These are phyloP conservation scores for Parotocinclus haroldoi DNA, from an alignment of 2,797 vertebrate genomes.

Conservation along the genomic window DNA sequence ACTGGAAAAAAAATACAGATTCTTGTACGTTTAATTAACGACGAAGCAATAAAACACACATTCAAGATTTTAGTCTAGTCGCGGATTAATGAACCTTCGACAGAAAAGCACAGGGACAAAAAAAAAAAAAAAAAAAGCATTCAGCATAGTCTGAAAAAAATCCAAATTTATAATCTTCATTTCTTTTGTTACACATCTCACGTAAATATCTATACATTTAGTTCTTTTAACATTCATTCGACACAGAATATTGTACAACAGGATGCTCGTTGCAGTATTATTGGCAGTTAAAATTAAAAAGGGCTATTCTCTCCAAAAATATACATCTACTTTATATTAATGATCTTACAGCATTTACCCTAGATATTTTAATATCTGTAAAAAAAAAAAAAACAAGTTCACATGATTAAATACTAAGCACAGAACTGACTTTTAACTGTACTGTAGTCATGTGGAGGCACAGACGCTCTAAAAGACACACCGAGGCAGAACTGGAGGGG, in stretches of 20 bases:
- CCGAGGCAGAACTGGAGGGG: conserved; percentile 36
- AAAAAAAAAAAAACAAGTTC: conserved; percentile 50
- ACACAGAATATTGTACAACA: conserved; percentile 63
- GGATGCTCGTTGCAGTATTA: conserved; percentile 70
- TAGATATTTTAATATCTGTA: conserved; percentile 45
- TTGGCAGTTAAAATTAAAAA: conserved; percentile 59
- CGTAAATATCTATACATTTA: conserved; percentile 54
- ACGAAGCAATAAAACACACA: too few species aligned
- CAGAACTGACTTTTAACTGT: too few species aligned
- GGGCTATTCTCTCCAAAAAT: conserved; percentile 64
- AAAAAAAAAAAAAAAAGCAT: conserved; percentile 21
- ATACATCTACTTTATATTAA: conserved; percentile 57
- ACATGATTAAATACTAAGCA: conserved; percentile 35
- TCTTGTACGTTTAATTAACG: too few species aligned
- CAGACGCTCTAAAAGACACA: conserved; percentile 46
- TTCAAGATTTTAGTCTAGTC: too few species aligned
- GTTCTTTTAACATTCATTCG: conserved; percentile 63
- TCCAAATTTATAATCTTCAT: conserved; percentile 50
- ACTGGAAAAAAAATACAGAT: too few species aligned
- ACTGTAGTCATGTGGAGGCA: conserved; percentile 52
- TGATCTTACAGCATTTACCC: conserved; percentile 50
- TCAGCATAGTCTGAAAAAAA: conserved; percentile 38
- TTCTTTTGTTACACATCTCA: conserved; percentile 47
- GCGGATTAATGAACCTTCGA: too few species aligned
- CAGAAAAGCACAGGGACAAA: background rate